These are phyloP conservation scores for Dendropsophus ebraccatus DNA, from an alignment of 2,113 vertebrate genomes.

Conservation along the genomic window DNA sequence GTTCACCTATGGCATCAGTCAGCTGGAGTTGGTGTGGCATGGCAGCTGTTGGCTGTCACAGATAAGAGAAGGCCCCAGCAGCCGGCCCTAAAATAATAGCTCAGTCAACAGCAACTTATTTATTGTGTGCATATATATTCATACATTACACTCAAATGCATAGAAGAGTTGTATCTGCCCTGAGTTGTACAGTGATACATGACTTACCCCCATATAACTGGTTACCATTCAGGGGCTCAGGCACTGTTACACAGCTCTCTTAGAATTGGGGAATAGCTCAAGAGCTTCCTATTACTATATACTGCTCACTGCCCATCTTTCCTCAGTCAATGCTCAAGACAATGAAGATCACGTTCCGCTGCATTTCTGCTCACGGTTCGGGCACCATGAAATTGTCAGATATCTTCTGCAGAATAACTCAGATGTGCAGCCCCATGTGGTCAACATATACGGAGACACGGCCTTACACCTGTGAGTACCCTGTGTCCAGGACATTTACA, in stretches of 20 bases:
- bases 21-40: background rate
- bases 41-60: background rate
- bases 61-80: too few relatives aligned
- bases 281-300: background rate
- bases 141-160: background rate
- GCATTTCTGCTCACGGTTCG: constrained; percentile 92
- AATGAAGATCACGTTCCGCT: constrained; percentile 91
- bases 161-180: too few relatives aligned
- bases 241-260: too few relatives aligned
- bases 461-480: constrained; percentile 87
- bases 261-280: too few relatives aligned
- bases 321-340: constrained; percentile 89
- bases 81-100: background rate
- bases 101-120: background rate
- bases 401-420: constrained; percentile 84
- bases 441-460: constrained; percentile 94
- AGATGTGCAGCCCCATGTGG: constrained; percentile 84
- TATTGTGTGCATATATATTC: background rate
- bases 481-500: too few relatives aligned
- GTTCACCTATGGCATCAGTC: background rate
- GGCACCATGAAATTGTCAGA: constrained; percentile 82
- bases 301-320: background rate
- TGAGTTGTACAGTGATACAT: background rate
- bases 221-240: too few relatives aligned
- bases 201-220: too few relatives aligned